Percentiles rank a stretch among this genome's conserved stretches.
These are phyloP conservation scores for Clarias batrachus DNA, from an alignment of 2,113 vertebrate genomes.

Conservation along the genomic window DNA sequence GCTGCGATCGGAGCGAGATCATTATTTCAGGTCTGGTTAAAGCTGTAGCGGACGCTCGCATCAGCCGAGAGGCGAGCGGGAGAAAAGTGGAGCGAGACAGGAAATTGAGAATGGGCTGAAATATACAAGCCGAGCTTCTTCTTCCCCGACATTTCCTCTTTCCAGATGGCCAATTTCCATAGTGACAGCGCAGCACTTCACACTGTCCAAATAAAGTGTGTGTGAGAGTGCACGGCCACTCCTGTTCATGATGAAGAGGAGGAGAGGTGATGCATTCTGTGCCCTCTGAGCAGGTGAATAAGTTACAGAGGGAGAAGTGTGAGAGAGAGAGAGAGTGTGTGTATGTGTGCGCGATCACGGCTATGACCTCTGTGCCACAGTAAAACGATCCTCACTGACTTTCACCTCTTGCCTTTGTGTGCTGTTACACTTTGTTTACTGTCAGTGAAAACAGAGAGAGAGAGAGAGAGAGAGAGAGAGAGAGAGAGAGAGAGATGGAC, in stretches of 20 bases:
- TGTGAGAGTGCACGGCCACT: neutral
- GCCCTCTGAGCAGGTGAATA: slow-evolving; percentile 30
- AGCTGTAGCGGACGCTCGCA: neutral
- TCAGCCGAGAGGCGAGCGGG: neutral
- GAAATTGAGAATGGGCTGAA: neutral
- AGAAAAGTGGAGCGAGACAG: neutral
- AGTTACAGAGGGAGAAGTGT: slow-evolving; percentile 3
- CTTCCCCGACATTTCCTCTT: slow-evolving; percentile 5
- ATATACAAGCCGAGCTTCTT: neutral
- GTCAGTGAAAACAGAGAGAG: neutral
- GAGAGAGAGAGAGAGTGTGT: slow-evolving; percentile 15
- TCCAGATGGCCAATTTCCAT: slow-evolving; percentile 57
- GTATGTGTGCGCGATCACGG: slow-evolving; percentile 5
- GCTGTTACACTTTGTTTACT: slow-evolving; percentile 35
- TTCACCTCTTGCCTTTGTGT: slow-evolving; percentile 10
- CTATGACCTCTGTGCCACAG: slow-evolving; percentile 27
- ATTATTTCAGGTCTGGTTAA: neutral
- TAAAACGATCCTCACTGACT: slow-evolving; percentile 10
- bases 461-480: slow-evolving; percentile 5
- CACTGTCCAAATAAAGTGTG: slow-evolving; percentile 24
- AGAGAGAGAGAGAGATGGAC: slow-evolving; percentile 8
- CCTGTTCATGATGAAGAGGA: slow-evolving; percentile 29
- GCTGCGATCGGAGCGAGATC: neutral
- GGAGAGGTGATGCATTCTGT: slow-evolving; percentile 25
- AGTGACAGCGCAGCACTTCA: slow-evolving; percentile 47